Conservation (phyloP, 2,797 vertebrate species). For the Synaphobranchus kaupii region DNA sequence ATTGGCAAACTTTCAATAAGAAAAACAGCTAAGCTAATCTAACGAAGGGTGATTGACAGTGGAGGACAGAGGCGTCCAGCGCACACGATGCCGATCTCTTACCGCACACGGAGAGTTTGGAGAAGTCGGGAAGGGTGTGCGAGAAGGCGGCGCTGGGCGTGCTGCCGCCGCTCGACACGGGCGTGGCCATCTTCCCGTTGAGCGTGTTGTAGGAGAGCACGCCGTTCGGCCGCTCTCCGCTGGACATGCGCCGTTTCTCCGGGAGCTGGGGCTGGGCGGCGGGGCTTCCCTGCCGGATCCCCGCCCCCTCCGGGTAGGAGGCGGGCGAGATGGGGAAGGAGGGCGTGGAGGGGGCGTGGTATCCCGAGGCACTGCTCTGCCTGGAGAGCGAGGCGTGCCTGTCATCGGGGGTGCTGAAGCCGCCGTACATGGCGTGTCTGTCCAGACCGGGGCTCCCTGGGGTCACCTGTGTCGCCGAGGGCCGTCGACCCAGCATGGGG, state of each 20-base stretch:
- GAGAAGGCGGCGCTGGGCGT: conserved; percentile 79
- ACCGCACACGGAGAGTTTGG: conserved; percentile 92
- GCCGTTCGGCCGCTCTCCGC: conserved; percentile 85
- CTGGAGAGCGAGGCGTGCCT: conserved; percentile 83
- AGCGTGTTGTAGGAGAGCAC: conserved; percentile 84
- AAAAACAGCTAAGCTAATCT: too few relatives aligned
- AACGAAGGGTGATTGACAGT: too few relatives aligned
- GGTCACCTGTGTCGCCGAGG: conserved; percentile 53
- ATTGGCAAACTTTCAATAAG: too few relatives aligned
- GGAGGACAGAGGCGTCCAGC: too few relatives aligned
- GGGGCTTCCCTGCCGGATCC: conserved; percentile 84
- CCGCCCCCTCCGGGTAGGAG: conserved; percentile 74
- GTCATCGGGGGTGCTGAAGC: conserved; percentile 87
- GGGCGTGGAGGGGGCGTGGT: conserved; percentile 91
- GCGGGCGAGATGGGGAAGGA: conserved; percentile 88
- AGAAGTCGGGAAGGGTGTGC: conserved; percentile 93
- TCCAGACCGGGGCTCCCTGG: conserved; percentile 84
- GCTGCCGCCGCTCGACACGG: conserved; percentile 75
- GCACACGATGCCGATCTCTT: conserved; percentile 39
- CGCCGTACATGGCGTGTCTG: conserved; percentile 82
- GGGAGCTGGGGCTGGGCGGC: conserved; percentile 82
- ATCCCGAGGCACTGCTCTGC: conserved; percentile 93
- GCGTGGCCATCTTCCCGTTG: conserved; percentile 87
- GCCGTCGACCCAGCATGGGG: conserved; percentile 77
- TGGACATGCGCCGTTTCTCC: conserved; percentile 91